Evolutionary conservation across 2,888 invertebrate species (phyloP), one percentile per base, ranked within the genome.

Genomic region (Thecocarcelia acutangulata): DNA sequence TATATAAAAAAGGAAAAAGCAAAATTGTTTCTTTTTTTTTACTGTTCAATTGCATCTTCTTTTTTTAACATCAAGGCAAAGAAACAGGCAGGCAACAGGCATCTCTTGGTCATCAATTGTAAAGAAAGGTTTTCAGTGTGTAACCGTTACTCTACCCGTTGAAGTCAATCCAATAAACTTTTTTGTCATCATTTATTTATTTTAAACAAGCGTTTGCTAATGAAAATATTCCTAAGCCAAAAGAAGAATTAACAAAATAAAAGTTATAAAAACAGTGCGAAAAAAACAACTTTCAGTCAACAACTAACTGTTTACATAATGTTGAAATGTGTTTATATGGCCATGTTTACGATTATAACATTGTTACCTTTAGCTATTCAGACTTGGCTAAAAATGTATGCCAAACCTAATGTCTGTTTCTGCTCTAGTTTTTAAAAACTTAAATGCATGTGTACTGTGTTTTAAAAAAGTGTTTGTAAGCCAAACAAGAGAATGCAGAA

Each of bases 81-180:
- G 66, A 73, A 74, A 56, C 58, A 58, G 46, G 37, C 61, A 64
- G 40, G 37, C 24, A 46, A 44, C 72, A 72, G 73, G 69, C 81
- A 79, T 74, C 79, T 82, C 74, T 82, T 74, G 44, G 59, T 42
- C 74, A 82, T 79, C 82, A 59, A 75, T 70, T 74, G 69, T 59
- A 74, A 82, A 79, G 69, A 82, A 82, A 79, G 78, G 69, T 66
- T 78, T 74, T 78, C 74, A 82, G 82, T 82, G 70, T 66, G 74
- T 82, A 70, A 79, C 79, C 82, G 82, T 82, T 82, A 74, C 79
- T 82, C 82, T 73, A 82, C 46, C 74, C 79, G 82, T 75, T 48
- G 54, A 78, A 82, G 66, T 82, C 74, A 79, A 54, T 70, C 48
- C 50, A 52, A 56, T 44, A 77, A 63, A 40, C 19, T 63, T 78